A percentile compares a stretch with the other conserved stretches of the same genome.
These are phyloP conservation scores for Helarctos malayanus DNA, from an alignment of 2,797 vertebrate species.

Conservation along the genomic window DNA sequence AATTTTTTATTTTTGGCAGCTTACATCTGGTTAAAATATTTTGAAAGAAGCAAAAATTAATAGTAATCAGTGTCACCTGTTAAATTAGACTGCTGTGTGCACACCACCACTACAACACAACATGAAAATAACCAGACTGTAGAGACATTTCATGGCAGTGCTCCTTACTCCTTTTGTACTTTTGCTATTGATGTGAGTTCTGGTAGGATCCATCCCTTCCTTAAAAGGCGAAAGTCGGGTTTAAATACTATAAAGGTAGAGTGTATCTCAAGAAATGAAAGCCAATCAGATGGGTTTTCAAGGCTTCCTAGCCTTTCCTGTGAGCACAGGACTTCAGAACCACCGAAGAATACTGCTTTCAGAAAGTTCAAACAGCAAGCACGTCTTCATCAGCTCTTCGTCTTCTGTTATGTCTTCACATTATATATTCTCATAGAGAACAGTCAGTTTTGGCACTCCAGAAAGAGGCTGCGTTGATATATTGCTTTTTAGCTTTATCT, in stretches of 20 bases:
- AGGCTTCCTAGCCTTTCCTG: slow-evolving; percentile 67
- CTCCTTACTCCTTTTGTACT: background rate
- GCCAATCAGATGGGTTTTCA: background rate
- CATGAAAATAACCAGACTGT: background rate
- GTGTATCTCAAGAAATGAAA: background rate
- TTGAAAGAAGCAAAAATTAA: slow-evolving; percentile 43
- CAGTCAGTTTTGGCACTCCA: background rate
- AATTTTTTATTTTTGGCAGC: background rate
- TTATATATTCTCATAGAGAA: background rate
- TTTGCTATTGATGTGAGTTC: background rate
- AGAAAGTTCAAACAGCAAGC: slow-evolving; percentile 23
- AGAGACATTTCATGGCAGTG: background rate
- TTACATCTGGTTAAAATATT: slow-evolving; percentile 24
- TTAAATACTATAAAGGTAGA: slow-evolving; percentile 27
- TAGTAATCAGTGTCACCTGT: background rate
- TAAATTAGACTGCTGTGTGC: background rate
- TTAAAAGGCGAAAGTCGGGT: slow-evolving; percentile 42
- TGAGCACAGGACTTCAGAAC: slow-evolving; percentile 72
- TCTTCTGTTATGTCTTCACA: background rate
- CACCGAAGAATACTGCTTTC: slow-evolving; percentile 51
- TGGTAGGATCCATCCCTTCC: background rate
- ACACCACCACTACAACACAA: background rate
- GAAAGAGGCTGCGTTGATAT: background rate
- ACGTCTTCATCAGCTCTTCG: slow-evolving; percentile 32
- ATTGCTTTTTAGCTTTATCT: slow-evolving; percentile 52